A percentile compares a stretch with the other conserved stretches of the same genome.
phyloP scores from a whole-genome alignment of 2,888 invertebrate species.

The Noctua janthe region DNA sequence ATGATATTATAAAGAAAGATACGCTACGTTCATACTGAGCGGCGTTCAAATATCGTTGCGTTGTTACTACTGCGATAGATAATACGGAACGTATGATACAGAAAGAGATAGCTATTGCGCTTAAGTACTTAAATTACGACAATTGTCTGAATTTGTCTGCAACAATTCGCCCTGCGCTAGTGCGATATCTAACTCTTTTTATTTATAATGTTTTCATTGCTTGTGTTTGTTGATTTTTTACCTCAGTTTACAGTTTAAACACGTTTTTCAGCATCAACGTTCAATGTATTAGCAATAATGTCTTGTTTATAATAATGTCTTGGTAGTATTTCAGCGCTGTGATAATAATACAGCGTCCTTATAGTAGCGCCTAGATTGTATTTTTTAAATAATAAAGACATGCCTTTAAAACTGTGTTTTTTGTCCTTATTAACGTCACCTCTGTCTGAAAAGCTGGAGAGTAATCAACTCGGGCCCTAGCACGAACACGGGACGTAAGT shows the following conservation, averaged over 20 bases:
- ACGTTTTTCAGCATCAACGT: neutral
- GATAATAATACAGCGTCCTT: conserved; percentile 32
- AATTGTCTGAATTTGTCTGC: no score
- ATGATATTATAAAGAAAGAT: no score
- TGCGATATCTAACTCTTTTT: no score
- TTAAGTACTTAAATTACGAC: no score
- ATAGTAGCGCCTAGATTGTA: conserved; percentile 39
- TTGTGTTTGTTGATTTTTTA: neutral
- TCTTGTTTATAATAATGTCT: conserved; percentile 9
- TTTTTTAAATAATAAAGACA: conserved; percentile 47
- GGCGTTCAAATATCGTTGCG: no score
- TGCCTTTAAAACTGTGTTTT: conserved; percentile 25
- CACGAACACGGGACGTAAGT: neutral
- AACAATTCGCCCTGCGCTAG: no score
- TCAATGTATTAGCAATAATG: conserved; percentile 31
- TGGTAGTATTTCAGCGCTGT: conserved; percentile 39
- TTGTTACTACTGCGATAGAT: no score
- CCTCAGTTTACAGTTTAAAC: neutral
- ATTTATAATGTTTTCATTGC: no score
- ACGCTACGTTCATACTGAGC: no score
- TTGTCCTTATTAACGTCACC: no score
- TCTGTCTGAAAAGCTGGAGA: neutral
- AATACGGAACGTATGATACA: no score
- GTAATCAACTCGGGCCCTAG: neutral
- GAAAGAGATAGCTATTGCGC: no score